These are phyloP conservation scores for Linnaemya tessellans DNA, from an alignment of 2,888 invertebrate genomes.

Conservation along the genomic window DNA sequence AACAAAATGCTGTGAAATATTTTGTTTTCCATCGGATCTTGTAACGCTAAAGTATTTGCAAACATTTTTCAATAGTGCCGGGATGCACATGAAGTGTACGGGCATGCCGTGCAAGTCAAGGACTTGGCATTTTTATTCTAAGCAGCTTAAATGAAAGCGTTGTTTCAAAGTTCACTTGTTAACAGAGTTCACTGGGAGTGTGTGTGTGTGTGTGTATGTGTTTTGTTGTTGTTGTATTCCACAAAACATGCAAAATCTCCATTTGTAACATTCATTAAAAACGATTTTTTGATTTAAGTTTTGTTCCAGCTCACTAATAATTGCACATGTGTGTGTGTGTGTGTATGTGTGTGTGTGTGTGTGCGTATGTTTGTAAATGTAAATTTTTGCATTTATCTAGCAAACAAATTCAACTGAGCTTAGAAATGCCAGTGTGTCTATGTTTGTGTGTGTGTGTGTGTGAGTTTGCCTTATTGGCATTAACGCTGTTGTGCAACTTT, in stretches of 20 bases:
- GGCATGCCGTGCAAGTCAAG: neutral
- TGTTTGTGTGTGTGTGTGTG: neutral
- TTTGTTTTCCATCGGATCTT: neutral
- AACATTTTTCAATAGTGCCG: conserved; percentile 14
- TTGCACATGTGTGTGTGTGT: neutral
- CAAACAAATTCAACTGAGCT: conserved; percentile 26
- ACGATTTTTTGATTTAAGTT: conserved; percentile 49
- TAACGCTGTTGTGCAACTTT: conserved; percentile 57
- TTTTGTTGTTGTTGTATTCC: no score
- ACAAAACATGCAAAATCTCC: conserved; percentile 39
- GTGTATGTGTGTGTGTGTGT: neutral
- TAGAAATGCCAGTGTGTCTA: neutral
- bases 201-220: neutral
- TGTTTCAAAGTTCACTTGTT: neutral
- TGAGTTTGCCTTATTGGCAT: conserved; percentile 15
- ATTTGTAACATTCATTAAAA: conserved; percentile 53
- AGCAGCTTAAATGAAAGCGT: neutral
- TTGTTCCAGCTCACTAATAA: conserved; percentile 40
- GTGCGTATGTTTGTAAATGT: conserved; percentile 14
- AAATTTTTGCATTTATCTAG: conserved; percentile 50
- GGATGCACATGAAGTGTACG: conserved; percentile 1
- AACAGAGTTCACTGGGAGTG: conserved; percentile 1
- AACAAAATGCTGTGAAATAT: conserved; percentile 14
- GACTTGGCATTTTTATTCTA: neutral
- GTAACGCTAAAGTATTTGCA: neutral